A percentile compares a stretch with the other conserved stretches of the same genome.
Evolutionary conservation across 2,888 invertebrate species (phyloP).

Genomic region (Noctua comes): DNA sequence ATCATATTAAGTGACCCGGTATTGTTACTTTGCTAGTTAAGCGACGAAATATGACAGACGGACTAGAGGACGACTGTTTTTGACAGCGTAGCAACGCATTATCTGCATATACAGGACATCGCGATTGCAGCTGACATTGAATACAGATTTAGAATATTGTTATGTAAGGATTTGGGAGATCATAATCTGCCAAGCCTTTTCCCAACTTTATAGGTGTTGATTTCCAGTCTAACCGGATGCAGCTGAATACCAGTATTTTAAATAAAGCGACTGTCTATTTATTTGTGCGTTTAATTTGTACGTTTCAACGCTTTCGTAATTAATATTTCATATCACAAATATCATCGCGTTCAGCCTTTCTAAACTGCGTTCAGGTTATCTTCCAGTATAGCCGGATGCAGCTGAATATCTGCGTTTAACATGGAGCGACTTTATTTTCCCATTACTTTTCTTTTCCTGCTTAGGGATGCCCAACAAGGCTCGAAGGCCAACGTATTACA

Average conservation of each 20-base stretch:
- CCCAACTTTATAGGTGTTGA: neutral
- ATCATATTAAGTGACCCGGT: neutral
- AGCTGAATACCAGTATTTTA: neutral
- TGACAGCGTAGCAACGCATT: constrained; percentile 3
- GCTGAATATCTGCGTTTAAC: neutral
- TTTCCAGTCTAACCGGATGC: neutral
- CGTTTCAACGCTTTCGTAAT: neutral
- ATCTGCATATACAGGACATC: neutral
- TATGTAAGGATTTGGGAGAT: neutral
- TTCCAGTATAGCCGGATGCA: neutral
- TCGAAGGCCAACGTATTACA: constrained; percentile 6
- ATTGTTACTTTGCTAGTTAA: neutral
- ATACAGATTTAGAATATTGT: neutral
- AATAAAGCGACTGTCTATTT: neutral
- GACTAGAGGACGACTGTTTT: neutral
- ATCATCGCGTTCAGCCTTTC: neutral
- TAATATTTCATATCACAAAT: neutral
- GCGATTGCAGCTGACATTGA: neutral
- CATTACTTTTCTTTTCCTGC: neutral
- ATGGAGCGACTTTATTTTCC: neutral
- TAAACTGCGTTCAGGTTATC: no score
- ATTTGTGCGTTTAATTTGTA: neutral
- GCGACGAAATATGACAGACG: constrained; percentile 13
- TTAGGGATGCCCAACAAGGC: neutral
- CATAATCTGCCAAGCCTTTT: neutral